Base-by-base conservation (phyloP, 64 coral and sea anemone genomes). In the Montipora efflorescens region DNA sequence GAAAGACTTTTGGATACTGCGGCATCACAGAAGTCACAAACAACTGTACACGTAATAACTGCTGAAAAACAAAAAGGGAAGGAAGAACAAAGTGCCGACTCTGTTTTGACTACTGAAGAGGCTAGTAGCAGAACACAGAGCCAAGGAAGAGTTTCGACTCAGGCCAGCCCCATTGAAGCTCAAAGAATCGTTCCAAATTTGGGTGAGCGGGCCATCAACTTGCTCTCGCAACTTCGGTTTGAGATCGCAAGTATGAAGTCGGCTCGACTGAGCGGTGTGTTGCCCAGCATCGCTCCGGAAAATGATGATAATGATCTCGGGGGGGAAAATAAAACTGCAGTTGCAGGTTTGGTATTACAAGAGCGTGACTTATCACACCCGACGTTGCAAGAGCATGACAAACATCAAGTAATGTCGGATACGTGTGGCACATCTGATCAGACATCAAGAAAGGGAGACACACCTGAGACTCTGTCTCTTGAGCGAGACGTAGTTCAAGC, bases 161-260 rank as follows among this genome's bases (percentile, higher is more conserved):
- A 50, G n/a, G 6, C 7, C 45, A 70, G 46, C 18, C 7, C 44
- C 66, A 22, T 7, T 20, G 66, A n/a, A 19, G 46, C 47, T 62
- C 59, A 16, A 28, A 53, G 8, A 67, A n/a, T 14, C 25, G 14
- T 68, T 7, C 61, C 61, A 16, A 85, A 69, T 67, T 71, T 93
- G 12, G 84, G 92, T 1, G 74, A 93, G 12, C 50, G 92, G 70
- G 75, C 92, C 52, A 86, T 57, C 11, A 77, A 20, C 49, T 67
- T 93, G 10, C 76, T 93, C 3, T 66, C 59, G 0, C 82, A 93
- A 15, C 61, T 93, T 9, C 46, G 91, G 19, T 87, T 74, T 77
- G 91, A 93, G 51, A 93, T 93, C 51, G 91, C 83, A 3, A 93
- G 62, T 77, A 62, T 93, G 80, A 84, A 84, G 44, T 70, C 91